Conservation (phyloP, 1,140 invertebrate genomes). For the Pogonus chalceus region DNA sequence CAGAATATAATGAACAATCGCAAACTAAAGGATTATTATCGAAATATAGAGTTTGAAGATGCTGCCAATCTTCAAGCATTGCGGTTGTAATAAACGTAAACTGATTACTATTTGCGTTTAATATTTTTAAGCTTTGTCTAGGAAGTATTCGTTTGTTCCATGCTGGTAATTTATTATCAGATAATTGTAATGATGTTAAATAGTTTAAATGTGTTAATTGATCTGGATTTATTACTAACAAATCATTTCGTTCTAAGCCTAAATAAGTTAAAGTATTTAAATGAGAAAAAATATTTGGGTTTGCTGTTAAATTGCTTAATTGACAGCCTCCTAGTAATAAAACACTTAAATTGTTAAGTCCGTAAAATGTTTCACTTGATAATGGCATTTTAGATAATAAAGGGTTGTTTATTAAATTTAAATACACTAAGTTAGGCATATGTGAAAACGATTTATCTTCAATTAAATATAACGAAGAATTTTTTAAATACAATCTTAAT, state of each 20-base stretch:
- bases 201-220: constrained; percentile 35
- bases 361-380: constrained; percentile 35
- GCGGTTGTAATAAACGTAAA: constrained; percentile 40
- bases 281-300: constrained; percentile 38
- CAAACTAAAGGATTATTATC: constrained; percentile 44
- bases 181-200: constrained; percentile 38
- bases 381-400: constrained; percentile 30
- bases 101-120: constrained; percentile 41
- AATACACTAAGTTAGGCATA: constrained; percentile 35
- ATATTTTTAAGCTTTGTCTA: constrained; percentile 26
- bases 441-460: constrained; percentile 35
- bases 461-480: constrained; percentile 39
- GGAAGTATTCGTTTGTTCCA: constrained; percentile 40
- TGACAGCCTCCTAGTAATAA: constrained; percentile 39
- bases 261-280: constrained; percentile 40
- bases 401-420: constrained; percentile 43
- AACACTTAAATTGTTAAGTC: constrained; percentile 38
- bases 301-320: constrained; percentile 34
- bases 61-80: constrained; percentile 44
- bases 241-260: constrained; percentile 38
- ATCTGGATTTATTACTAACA: constrained; percentile 35
- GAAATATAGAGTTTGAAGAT: constrained; percentile 37
- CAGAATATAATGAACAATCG: constrained; percentile 31
- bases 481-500: constrained; percentile 38
- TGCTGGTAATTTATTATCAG: constrained; percentile 38